Evolutionary conservation across 2,888 invertebrate genomes (phyloP), one percentile per base, ranked within the genome.

Genomic region (Xylota sylvarum): DNA sequence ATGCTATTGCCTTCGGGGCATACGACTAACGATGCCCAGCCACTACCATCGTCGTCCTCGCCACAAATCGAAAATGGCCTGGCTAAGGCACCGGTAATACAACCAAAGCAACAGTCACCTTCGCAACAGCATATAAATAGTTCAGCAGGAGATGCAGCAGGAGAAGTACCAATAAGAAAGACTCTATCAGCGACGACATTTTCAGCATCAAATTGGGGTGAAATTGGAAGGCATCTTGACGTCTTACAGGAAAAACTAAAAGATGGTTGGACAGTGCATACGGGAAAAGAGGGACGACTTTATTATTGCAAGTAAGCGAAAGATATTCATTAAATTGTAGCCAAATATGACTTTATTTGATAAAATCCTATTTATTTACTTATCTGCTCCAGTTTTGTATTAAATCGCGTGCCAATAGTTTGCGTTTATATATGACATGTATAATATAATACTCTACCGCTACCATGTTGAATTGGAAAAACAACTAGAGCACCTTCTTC

Each of bases 281-380:
- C 95, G 83, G 95, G 95, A 90, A 95, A 95, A 89, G 96, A 96
- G 91, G 97, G 97, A 87, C 94, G 97, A 89, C 95, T 96, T 84
- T 97, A 97, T 93, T 98, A 97, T 94, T 97, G 97, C 96, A 97
- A 98, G 97, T 97, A 93, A 95, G 97, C 94, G 10, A 10, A 6
- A 35, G 19, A 32, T 40, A 14, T 17, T 32, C 17, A 69, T 69
- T 43, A 17, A 69, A 55, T 55, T 40, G 19, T 17, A 40, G 55
- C 55, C 43, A 56, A 69, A 40, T 9, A 27, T 0, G 37, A 37
- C 7, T 23, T 17, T n/a, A 1, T 14, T 6, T 46, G 17, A 17
- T 7, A 3, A 23, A 23, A 23, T 23, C 1, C 2, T 23, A 23
- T 23, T 23, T 23, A n/a, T n/a, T n/a, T n/a, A n/a, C n/a, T n/a